Percentiles rank a stretch among this genome's conserved stretches.
phyloP scores from a whole-genome alignment of 53 echinoderm and acorn worm genomes.

The Patiria pectinifera region DNA sequence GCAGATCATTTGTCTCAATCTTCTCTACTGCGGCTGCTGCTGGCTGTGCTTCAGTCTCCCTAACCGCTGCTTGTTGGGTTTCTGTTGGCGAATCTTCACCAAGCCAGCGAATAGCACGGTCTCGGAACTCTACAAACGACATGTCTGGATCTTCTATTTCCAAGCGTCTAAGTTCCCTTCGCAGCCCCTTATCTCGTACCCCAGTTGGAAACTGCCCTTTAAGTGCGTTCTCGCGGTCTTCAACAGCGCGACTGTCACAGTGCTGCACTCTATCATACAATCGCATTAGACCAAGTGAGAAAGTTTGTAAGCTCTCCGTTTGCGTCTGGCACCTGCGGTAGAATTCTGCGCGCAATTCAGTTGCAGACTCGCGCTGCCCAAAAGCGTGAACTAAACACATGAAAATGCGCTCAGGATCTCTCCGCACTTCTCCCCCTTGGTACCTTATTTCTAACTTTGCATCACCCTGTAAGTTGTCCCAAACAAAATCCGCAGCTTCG shows the following conservation, averaged over 20 bases:
- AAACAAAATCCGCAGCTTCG: conserved; percentile 15
- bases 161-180: neutral
- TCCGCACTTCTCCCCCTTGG: neutral
- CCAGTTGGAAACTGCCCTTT: neutral
- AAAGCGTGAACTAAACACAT: neutral
- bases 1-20: neutral
- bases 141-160: neutral
- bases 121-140: neutral
- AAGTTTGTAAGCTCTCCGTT: neutral
- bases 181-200: neutral
- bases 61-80: neutral
- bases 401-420: neutral
- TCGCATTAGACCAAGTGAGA: neutral
- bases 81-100: neutral
- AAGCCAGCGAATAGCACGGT: neutral
- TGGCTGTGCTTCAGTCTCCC: neutral
- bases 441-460: conserved; percentile 3
- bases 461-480: conserved; percentile 15
- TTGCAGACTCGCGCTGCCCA: neutral
- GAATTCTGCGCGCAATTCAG: neutral
- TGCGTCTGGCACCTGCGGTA: neutral
- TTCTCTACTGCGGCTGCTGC: neutral
- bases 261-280: neutral
- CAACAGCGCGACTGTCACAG: neutral
- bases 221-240: neutral